phyloP scores from a whole-genome alignment of 2,113 vertebrate genomes.

The Urocolius indicus region DNA sequence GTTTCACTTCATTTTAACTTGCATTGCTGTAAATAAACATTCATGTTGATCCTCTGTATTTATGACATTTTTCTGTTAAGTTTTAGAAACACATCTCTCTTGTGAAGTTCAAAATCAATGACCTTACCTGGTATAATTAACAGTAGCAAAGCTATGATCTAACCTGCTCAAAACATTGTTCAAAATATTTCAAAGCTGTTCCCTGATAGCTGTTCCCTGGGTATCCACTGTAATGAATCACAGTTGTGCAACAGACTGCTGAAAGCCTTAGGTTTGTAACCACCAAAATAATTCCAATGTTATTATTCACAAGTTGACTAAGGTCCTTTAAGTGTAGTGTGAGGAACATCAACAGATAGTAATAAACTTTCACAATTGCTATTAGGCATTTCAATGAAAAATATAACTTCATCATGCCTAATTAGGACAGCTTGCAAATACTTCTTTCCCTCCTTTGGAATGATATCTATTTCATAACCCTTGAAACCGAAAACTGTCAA shows the following conservation, averaged over 20 bases:
- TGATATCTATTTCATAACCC: not conserved
- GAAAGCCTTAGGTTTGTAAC: not conserved
- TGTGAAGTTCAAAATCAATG: not conserved
- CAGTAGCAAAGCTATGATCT: not conserved
- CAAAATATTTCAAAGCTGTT: not conserved
- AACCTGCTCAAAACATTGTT: not conserved
- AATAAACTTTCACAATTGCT: not conserved
- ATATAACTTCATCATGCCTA: not conserved
- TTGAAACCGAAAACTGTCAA: not conserved
- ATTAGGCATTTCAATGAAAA: not conserved
- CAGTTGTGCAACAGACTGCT: not conserved
- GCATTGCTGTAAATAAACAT: not conserved
- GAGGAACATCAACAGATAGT: not conserved
- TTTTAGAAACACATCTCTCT: not conserved
- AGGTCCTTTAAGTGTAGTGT: not conserved
- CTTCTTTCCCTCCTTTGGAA: not conserved
- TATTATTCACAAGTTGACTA: not conserved
- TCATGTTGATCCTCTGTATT: not conserved
- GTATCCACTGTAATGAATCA: not conserved
- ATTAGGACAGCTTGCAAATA: constrained; percentile 21
- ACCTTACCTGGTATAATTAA: constrained; percentile 17
- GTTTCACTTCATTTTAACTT: not conserved
- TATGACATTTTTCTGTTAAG: not conserved
- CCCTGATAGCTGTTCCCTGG: too few species aligned
- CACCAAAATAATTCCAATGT: not conserved